phyloP scores from a whole-genome alignment of 2,797 vertebrate genomes.

The Pipistrellus nathusii region DNA sequence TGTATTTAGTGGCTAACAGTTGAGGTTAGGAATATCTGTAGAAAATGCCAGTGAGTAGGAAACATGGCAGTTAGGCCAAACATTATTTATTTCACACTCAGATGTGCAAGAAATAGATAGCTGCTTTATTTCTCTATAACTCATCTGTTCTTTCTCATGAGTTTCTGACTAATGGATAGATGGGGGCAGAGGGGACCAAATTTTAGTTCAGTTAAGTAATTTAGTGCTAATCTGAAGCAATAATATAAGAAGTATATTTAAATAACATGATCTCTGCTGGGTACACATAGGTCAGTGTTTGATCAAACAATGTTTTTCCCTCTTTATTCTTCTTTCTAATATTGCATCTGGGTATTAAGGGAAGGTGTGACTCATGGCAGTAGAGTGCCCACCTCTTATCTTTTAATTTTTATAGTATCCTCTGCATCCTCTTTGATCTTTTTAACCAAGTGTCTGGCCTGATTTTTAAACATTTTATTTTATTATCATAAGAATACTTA shows the following conservation, averaged over 20 bases:
- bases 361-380: neutral
- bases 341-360: neutral
- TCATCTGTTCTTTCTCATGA: neutral
- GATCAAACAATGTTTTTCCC: neutral
- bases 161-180: neutral
- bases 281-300: neutral
- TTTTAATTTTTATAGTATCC: neutral
- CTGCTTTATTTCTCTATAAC: neutral
- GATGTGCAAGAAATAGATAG: neutral
- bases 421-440: neutral
- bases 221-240: constrained; percentile 6
- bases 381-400: neutral
- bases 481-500: neutral
- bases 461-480: neutral
- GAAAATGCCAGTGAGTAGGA: constrained; percentile 2
- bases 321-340: neutral
- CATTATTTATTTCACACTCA: neutral
- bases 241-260: neutral
- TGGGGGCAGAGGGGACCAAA: neutral
- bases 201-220: neutral
- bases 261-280: neutral
- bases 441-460: neutral
- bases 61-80: neutral
- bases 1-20: neutral
- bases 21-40: neutral